Percentiles rank a stretch among this genome's conserved stretches.
Evolutionary conservation across 2,797 vertebrate genomes (phyloP).

Genomic region (Morus bassanus): DNA sequence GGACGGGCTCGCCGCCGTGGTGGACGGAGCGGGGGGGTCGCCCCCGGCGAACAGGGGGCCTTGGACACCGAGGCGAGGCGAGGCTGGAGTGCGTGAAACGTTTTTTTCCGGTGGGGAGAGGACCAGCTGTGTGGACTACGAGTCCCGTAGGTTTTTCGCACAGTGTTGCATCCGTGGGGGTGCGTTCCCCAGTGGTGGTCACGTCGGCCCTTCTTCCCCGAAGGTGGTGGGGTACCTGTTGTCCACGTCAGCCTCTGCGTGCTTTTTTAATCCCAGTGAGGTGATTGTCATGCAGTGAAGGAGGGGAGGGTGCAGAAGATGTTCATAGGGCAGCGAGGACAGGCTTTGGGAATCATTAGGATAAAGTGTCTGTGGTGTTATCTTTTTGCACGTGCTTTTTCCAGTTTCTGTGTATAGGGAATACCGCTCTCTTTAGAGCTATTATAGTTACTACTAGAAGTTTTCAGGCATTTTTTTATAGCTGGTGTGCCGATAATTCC

Average conservation of each 20-base stretch:
- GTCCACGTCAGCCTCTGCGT: rapidly evolving
- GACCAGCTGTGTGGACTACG: rapidly evolving
- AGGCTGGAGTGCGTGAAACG: background rate
- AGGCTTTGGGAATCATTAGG: background rate
- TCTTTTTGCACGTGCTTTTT: background rate
- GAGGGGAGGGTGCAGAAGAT: background rate
- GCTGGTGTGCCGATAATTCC: background rate
- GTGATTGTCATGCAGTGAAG: too few relatives aligned
- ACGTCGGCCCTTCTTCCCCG: background rate
- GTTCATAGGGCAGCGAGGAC: rapidly evolving
- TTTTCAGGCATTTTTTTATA: background rate
- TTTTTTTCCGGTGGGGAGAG: too few relatives aligned
- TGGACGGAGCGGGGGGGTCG: background rate
- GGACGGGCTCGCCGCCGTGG: too few relatives aligned
- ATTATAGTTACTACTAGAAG: background rate
- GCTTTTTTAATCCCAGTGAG: background rate
- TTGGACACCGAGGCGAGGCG: too few relatives aligned
- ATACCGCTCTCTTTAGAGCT: rapidly evolving
- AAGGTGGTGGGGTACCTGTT: background rate
- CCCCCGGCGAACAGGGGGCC: rapidly evolving
- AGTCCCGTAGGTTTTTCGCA: too few relatives aligned
- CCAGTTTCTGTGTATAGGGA: rapidly evolving
- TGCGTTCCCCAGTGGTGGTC: background rate
- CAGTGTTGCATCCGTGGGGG: rapidly evolving
- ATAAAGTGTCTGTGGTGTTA: too few relatives aligned